Evolutionary conservation across 2,888 invertebrate species (phyloP).

Genomic region (Andrena chrysosceles): DNA sequence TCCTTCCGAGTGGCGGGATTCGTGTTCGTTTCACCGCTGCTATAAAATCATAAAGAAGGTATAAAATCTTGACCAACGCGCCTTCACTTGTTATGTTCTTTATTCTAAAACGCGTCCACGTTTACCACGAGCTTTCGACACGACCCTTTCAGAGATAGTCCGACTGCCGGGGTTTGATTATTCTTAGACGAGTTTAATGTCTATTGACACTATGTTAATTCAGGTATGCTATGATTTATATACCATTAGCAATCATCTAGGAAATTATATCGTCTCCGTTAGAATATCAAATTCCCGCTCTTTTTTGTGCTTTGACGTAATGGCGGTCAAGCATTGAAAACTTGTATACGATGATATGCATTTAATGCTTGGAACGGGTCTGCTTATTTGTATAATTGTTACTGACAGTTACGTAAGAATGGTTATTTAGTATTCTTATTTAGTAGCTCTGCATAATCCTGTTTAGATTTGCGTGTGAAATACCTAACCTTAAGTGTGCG

Average conservation of each 20-base stretch:
- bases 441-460: background rate
- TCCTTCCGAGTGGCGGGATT: slow-evolving; percentile 2
- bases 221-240: background rate
- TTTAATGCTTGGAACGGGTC: background rate
- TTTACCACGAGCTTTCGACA: background rate
- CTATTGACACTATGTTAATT: background rate
- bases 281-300: background rate
- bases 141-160: background rate
- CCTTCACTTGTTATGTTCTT: background rate
- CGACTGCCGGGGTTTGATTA: too few relatives aligned
- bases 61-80: background rate
- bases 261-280: background rate
- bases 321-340: background rate
- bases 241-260: background rate
- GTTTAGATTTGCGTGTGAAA: background rate
- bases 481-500: slow-evolving; percentile 15
- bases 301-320: background rate
- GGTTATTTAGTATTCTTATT: background rate
- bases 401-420: slow-evolving; percentile 1
- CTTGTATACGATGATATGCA: background rate
- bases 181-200: background rate
- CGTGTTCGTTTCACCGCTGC: background rate
- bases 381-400: background rate
- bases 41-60: background rate
- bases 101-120: background rate